Evolutionary conservation across 2,888 invertebrate species (phyloP).

Genomic region (Stenodema calcarata): DNA sequence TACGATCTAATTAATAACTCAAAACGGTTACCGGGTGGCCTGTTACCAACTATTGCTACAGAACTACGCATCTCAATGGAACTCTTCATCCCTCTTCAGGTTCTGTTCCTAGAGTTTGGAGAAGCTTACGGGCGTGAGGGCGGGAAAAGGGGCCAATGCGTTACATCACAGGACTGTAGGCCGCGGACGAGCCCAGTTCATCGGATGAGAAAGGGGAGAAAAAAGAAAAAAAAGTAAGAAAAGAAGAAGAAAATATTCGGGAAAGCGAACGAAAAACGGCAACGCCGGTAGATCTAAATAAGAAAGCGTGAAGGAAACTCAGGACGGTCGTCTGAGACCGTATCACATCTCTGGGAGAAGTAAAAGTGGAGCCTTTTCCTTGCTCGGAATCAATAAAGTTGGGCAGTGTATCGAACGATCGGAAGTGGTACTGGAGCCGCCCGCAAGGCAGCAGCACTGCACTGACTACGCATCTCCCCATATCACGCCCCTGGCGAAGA

Average conservation of each 20-base stretch:
- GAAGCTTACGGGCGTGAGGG: not conserved
- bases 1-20: too few species aligned
- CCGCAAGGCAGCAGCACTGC: constrained; percentile 28
- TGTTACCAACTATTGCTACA: too few species aligned
- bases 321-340: not conserved
- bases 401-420: constrained; percentile 40
- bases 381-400: constrained; percentile 11
- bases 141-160: not conserved
- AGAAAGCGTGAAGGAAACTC: constrained; percentile 39
- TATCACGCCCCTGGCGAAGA: constrained; percentile 14
- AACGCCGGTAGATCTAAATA: constrained; percentile 12
- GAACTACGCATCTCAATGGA: not conserved
- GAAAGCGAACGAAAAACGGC: not conserved
- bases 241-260: not conserved
- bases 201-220: not conserved
- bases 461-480: constrained; percentile 19
- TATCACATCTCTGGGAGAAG: not conserved
- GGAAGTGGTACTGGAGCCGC: not conserved
- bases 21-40: too few species aligned
- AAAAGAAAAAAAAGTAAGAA: not conserved
- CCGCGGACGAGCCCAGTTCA: not conserved
- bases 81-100: not conserved
- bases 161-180: not conserved
- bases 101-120: not conserved
- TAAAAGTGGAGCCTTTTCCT: constrained; percentile 17